Evolutionary conservation across 2,113 vertebrate genomes (phyloP), one percentile per base, ranked within the genome.

Genomic region (Ictalurus furcatus): DNA sequence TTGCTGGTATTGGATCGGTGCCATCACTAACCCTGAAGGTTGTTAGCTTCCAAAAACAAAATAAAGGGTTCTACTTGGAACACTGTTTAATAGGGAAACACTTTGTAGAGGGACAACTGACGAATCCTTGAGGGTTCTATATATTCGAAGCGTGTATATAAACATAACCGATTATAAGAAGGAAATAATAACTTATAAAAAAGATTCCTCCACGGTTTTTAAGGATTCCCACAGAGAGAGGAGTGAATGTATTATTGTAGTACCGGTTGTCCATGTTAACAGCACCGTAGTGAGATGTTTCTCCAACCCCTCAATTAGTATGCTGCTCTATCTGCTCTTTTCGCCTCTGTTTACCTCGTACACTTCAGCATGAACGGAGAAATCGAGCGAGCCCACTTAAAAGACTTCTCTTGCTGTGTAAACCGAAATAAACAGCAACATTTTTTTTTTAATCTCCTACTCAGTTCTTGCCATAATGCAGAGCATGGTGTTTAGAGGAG

Each of bases 381-480:
- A 92, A 90, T 87, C 71, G 89, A 84, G 81, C 83, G 87, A 91
- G 8, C 67, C 87, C 92, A 92, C 65, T 86, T 94, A 94, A 95
- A 95, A 96, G 93, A 95, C 93, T 91, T 91, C 91, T 93, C 83
- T 90, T 59, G 82, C 89, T 90, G 90, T 92, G 92, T 90, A 93
- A 87, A 94, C 88, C 91, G 80, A 92, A 95, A 95, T 94, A 94
- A 94, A 95, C 95, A 95, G 93, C 93, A 94, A 91, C 95, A 93
- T 94, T 93, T 95, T 44, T 40, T 76, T 12, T 93, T 93, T 95
- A 93, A 93, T 93, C 89, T 90, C 56, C 52, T 93, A 89, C 93
- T 94, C 93, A 91, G 93, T 94, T 94, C 92, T 89, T 48, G 89
- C 56, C 14, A 91, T 94, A 95, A 95, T 94, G 94, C 91, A 93